Base-by-base conservation (phyloP, 2,888 invertebrate species). In the Octodonta nipae region DNA sequence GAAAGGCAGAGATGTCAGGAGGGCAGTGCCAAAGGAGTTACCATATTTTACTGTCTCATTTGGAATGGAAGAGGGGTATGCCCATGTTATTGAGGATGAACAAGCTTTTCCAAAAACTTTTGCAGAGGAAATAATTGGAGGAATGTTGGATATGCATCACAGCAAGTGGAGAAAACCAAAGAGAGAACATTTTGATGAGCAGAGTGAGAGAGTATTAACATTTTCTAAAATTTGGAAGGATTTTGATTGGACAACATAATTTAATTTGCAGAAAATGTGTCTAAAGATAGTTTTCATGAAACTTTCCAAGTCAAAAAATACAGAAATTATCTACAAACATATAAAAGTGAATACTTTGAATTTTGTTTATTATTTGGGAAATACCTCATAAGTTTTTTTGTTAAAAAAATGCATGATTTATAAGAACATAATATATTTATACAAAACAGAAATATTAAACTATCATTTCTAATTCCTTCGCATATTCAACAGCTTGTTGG, bases 381-480 rank as follows among this genome's bases (percentile, higher is more conserved):
- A n/a, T n/a, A n/a, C n/a, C n/a, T n/a, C n/a, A n/a, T n/a, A n/a
- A n/a, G n/a, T n/a, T n/a, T n/a, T n/a, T n/a, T n/a, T n/a, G n/a
- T n/a, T n/a, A n/a, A n/a, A n/a, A n/a, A n/a, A n/a, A n/a, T n/a
- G n/a, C n/a, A n/a, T n/a, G n/a, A n/a, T n/a, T n/a, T n/a, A n/a
- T n/a, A n/a, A n/a, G n/a, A n/a, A n/a, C n/a, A n/a, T n/a, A n/a
- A n/a, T 22, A 11, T 35, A 30, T 34, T 33, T 26, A 36, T 30
- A 29, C 17, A 30, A 34, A 40, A 28, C 26, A 34, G 11, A 34
- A 14, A 11, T 34, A 15, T 73, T 81, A 96, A 39, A 98, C 95
- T 68, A 98, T 98, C 92, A 93, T 96, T 67, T 98, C 96, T 46
- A 98, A 72, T 68, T 98, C 95, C 55, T 85, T 78, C 3, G 96